Evolutionary conservation across 2,113 vertebrate species (phyloP), one percentile per base, ranked within the genome.

Genomic region (Chelonoidis abingdonii): DNA sequence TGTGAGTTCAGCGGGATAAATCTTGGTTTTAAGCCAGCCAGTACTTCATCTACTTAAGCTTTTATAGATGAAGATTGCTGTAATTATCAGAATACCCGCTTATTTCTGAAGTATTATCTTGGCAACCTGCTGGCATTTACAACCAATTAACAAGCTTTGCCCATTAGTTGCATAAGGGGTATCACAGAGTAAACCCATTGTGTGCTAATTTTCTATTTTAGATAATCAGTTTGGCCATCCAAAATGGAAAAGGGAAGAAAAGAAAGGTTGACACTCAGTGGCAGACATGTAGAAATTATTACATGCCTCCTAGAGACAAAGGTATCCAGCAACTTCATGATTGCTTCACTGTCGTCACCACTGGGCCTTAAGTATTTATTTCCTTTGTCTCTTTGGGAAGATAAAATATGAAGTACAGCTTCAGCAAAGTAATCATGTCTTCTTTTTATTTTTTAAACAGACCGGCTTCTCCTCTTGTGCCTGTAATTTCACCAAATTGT

Each of bases 21-120:
- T 99, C 98, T 98, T 99, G 99, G 98, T 99, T 98, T 98, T 98
- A 98, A 98, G 98, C 98, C 98, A 99, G 97, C 99, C 98, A 97
- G 98, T 98, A 99, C 98, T 99, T 99, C 99, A 99, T 99, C 98
- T 98, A 98, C 98, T 98, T 98, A 99, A 99, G 99, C 98, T 98
- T 99, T 98, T 98, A 97, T 99, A 99, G 98, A 98, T 99, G 99
- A 99, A 99, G 99, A 99, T 99, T 99, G 99, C 99, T 99, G 99
- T 99, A 99, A 99, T 99, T 99, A 99, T 98, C 99, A 99, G 98
- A 99, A 99, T 99, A 99, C 99, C 99, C 99, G 99, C 99, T 99
- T 99, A 99, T 99, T 99, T 99, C 98, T 98, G 98, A 99, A 99
- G 99, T 99, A 99, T 99, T 99, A 99, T 99, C 99, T 99, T 98